A percentile compares a stretch with the other conserved stretches of the same genome.
Conservation (phyloP, 2,797 vertebrate genomes). For the Acanthiza pusilla region DNA sequence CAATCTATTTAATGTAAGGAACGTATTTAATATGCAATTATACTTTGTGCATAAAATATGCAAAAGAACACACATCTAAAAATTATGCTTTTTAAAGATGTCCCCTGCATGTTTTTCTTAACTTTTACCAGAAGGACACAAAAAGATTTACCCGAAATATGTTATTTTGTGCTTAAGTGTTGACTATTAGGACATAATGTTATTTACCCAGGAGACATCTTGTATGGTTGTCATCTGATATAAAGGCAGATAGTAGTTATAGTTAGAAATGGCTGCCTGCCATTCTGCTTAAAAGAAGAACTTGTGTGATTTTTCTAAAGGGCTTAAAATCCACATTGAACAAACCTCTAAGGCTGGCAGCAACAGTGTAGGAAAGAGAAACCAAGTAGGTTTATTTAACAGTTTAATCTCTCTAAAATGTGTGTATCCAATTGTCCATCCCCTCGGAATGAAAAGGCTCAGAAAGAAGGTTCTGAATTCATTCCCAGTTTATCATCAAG, state of each 20-base stretch:
- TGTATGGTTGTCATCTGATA: conserved; percentile 37
- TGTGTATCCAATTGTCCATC: conserved; percentile 9
- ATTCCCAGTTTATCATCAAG: conserved; percentile 57
- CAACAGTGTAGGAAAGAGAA: conserved; percentile 54
- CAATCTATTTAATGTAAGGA: neutral
- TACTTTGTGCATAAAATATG: neutral
- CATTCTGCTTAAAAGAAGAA: conserved; percentile 75
- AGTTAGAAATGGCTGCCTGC: conserved; percentile 71
- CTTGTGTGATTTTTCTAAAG: conserved; percentile 74
- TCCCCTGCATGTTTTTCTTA: neutral
- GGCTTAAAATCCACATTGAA: conserved; percentile 74
- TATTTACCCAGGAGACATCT: neutral
- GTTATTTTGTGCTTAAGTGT: neutral
- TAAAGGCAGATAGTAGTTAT: conserved; percentile 18
- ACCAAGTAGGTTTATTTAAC: conserved; percentile 65
- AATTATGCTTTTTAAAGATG: neutral
- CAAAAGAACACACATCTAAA: neutral
- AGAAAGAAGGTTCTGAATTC: conserved; percentile 35
- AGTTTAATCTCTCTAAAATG: conserved; percentile 53
- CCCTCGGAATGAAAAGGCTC: neutral
- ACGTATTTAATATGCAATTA: neutral
- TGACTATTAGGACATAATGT: neutral
- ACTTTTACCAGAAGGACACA: neutral
- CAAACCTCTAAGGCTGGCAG: conserved; percentile 72
- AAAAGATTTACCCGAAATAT: neutral